A percentile compares a stretch with the other conserved stretches of the same genome.
phyloP scores from a whole-genome alignment of 1,140 invertebrate genomes.

The Stegodyphus mimosarum region DNA sequence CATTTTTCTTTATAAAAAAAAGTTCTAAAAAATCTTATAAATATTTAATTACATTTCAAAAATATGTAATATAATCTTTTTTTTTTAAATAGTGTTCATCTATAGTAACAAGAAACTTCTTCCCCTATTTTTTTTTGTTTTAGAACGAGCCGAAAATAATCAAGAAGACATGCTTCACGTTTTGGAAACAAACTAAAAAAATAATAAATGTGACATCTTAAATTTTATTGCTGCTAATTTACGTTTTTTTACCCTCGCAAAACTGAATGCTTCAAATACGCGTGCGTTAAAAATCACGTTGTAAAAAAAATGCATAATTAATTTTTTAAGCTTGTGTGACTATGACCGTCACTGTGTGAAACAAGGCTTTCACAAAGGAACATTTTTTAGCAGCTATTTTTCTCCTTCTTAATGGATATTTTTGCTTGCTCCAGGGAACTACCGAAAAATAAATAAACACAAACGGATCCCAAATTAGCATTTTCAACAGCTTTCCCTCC shows the following conservation, averaged over 20 bases:
- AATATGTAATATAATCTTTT: neutral
- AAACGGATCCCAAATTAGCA: conserved; percentile 34
- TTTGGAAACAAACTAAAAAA: neutral
- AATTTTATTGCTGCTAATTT: conserved; percentile 41
- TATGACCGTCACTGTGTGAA: conserved; percentile 31
- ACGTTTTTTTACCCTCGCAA: conserved; percentile 14
- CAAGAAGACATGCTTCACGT: too few relatives aligned
- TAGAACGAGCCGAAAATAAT: conserved; percentile 17
- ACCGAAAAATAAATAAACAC: conserved; percentile 21
- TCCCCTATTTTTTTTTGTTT: neutral
- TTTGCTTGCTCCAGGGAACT: conserved; percentile 1
- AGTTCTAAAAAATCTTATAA: too few relatives aligned
- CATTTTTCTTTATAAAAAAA: too few relatives aligned
- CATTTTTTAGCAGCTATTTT: neutral
- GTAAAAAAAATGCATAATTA: conserved; percentile 38
- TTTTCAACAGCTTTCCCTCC: conserved; percentile 40
- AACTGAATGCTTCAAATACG: neutral
- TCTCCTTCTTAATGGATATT: conserved; percentile 27
- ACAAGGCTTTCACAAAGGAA: conserved; percentile 10
- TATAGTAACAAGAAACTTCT: too few relatives aligned
- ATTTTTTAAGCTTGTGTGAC: conserved; percentile 30
- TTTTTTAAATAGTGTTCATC: too few relatives aligned
- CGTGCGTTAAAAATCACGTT: conserved; percentile 18
- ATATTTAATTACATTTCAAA: too few relatives aligned
- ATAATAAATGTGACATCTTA: conserved; percentile 9